Percentiles rank a stretch among this genome's conserved stretches.
Evolutionary conservation across 2,888 invertebrate genomes (phyloP).

Genomic region (Amphimallon solstitiale): DNA sequence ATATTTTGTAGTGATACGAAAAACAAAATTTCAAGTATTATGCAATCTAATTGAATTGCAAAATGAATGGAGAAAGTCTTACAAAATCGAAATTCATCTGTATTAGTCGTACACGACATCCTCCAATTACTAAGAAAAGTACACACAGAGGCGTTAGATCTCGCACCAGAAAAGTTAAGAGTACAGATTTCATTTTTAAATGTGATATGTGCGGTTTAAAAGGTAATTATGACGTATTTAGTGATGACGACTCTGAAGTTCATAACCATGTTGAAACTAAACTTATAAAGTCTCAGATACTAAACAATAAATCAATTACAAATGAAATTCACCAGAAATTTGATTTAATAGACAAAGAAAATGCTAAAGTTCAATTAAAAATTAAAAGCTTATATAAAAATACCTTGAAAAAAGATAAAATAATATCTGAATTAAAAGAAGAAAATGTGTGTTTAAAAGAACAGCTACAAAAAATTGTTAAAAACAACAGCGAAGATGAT

Average conservation of each 20-base stretch:
- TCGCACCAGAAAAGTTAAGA: neutral
- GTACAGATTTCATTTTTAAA: neutral
- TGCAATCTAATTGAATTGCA: neutral
- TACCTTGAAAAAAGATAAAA: constrained; percentile 27
- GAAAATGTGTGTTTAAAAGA: constrained; percentile 18
- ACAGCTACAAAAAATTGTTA: constrained; percentile 7
- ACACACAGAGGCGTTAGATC: neutral
- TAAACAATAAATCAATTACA: constrained; percentile 7
- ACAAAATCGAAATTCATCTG: neutral
- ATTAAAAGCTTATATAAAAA: constrained; percentile 29
- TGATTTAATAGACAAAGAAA: constrained; percentile 23
- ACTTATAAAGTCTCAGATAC: constrained; percentile 6
- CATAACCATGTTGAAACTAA: neutral
- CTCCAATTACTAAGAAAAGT: neutral
- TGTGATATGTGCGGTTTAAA: constrained; percentile 3
- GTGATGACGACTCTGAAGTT: neutral
- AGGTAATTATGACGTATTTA: constrained; percentile 21
- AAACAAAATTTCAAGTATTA: constrained; percentile 14
- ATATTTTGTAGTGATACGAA: neutral
- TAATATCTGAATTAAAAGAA: constrained; percentile 12
- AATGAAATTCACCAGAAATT: constrained; percentile 35
- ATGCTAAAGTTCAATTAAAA: constrained; percentile 27
- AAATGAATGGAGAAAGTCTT: neutral
- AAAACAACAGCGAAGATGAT: constrained; percentile 10
- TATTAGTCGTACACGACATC: neutral